Evolutionary conservation across 2,888 invertebrate species (phyloP).

Genomic region (Marasmarcha lunaedactyla): DNA sequence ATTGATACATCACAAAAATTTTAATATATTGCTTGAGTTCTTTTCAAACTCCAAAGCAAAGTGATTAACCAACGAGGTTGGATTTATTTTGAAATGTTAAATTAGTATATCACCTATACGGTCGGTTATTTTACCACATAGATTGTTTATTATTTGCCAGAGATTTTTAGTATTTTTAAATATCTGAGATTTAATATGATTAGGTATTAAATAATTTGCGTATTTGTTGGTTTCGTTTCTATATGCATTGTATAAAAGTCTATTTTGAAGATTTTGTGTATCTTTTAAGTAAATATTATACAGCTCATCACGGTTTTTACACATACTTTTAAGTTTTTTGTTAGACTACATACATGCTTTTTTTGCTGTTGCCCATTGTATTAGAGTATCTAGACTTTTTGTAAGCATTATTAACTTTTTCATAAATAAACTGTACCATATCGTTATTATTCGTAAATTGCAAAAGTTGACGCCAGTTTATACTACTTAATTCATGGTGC

Average conservation of each 20-base stretch:
- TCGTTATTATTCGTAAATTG: constrained; percentile 1
- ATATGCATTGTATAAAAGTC: constrained; percentile 7
- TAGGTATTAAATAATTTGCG: constrained; percentile 6
- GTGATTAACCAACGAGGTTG: not conserved
- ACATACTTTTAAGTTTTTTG: constrained; percentile 6
- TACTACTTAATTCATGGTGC: not conserved
- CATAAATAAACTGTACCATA: constrained; percentile 2
- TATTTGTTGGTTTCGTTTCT: constrained; percentile 11
- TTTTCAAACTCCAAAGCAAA: constrained; percentile 7
- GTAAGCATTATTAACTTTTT: constrained; percentile 1
- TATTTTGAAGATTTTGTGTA: constrained; percentile 5
- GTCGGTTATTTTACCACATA: constrained; percentile 8
- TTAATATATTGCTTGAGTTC: constrained; percentile 4
- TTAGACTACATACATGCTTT: constrained; percentile 7
- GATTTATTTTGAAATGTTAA: constrained; percentile 3
- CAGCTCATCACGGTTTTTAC: constrained; percentile 6
- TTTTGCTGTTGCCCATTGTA: not conserved
- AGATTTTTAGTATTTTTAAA: constrained; percentile 10
- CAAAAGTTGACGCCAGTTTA: constrained; percentile 3
- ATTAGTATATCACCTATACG: constrained; percentile 5
- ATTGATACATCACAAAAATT: constrained; percentile 1
- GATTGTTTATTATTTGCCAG: constrained; percentile 8
- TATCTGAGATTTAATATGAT: constrained; percentile 7
- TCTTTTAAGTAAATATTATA: constrained; percentile 5
- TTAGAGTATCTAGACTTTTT: not conserved